These are phyloP conservation scores for Brotula barbata DNA, from an alignment of 2,797 vertebrate genomes.

Conservation along the genomic window DNA sequence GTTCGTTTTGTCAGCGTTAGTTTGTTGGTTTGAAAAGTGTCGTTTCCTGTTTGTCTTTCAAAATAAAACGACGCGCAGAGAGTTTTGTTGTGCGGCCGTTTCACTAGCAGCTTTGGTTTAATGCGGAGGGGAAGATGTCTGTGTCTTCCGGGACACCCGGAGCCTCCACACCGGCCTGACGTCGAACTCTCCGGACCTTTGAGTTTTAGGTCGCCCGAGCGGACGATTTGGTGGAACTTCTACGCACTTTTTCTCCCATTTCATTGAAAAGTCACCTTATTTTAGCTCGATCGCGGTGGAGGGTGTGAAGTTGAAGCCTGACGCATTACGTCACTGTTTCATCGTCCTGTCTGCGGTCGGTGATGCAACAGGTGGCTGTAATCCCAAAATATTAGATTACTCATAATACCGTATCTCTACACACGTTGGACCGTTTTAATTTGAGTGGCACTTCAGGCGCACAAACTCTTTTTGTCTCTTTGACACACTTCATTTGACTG, in stretches of 20 bases:
- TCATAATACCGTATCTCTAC: no score
- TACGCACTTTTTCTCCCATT: no score
- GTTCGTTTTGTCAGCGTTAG: slow-evolving; percentile 13
- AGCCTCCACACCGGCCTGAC: not conserved
- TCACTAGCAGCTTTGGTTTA: not conserved
- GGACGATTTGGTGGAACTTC: no score
- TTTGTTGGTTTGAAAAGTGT: rapidly evolving
- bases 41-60: slow-evolving; percentile 44
- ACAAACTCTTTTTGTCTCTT: no score
- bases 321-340: slow-evolving; percentile 70
- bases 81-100: rapidly evolving
- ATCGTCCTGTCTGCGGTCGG: slow-evolving; percentile 16
- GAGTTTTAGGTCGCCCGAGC: no score
- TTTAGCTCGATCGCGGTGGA: slow-evolving; percentile 40
- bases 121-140: slow-evolving; percentile 17
- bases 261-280: no score
- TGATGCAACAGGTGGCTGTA: slow-evolving; percentile 42
- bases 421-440: no score
- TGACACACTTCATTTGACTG: no score
- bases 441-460: no score
- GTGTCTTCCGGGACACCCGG: slow-evolving; percentile 1
- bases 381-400: no score
- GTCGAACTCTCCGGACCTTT: not conserved
- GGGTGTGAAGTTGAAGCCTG: slow-evolving; percentile 67
- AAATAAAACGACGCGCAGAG: not conserved